phyloP scores from a whole-genome alignment of 2,113 vertebrate species.

The Psilopsiagon aymara region DNA sequence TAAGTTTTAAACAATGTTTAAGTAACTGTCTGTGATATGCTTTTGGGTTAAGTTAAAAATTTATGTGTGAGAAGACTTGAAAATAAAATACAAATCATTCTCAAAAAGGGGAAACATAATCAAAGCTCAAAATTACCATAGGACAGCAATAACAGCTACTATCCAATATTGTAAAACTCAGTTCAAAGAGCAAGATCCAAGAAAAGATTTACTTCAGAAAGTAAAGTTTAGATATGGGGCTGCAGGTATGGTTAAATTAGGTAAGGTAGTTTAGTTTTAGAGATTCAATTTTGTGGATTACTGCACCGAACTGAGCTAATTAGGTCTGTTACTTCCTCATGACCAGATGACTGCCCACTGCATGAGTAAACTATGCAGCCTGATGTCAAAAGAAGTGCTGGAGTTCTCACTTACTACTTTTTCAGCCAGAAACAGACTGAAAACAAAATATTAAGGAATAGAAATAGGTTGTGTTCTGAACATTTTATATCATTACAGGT shows the following conservation, averaged over 20 bases:
- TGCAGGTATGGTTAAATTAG: background rate
- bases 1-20: background rate
- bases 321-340: background rate
- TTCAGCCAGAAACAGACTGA: background rate
- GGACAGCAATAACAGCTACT: background rate
- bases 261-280: background rate
- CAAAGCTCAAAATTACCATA: background rate
- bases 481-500: background rate
- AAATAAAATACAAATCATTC: background rate
- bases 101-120: background rate
- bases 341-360: too few relatives aligned
- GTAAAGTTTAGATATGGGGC: background rate
- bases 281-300: background rate
- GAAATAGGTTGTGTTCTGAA: background rate
- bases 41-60: background rate
- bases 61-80: background rate
- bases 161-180: background rate
- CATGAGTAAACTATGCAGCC: background rate
- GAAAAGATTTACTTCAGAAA: background rate
- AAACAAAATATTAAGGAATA: background rate
- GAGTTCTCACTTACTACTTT: background rate
- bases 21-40: background rate
- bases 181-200: background rate
- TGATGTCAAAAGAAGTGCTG: background rate
- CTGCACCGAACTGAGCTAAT: background rate